Evolutionary conservation across 2,113 vertebrate genomes (phyloP).

Genomic region (Struthio camelus): DNA sequence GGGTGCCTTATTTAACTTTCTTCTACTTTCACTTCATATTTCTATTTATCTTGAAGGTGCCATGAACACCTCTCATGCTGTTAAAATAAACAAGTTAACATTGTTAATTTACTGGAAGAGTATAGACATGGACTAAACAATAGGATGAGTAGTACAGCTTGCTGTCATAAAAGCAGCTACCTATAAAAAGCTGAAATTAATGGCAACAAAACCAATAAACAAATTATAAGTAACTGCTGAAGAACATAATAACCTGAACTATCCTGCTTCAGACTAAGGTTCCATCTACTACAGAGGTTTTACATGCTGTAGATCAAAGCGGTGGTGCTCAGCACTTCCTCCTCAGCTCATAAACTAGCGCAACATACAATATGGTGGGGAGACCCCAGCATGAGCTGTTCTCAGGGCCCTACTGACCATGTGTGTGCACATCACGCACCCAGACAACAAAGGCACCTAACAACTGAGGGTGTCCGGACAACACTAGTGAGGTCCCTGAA

Average conservation of each 20-base stretch:
- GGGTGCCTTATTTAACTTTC: neutral
- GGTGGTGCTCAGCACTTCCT: neutral
- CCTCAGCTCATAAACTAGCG: neutral
- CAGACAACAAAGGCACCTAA: neutral
- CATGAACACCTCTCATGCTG: neutral
- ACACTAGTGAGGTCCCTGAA: neutral
- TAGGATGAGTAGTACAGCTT: neutral
- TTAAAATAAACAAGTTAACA: neutral
- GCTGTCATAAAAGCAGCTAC: neutral
- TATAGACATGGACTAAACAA: neutral
- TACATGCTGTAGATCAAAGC: neutral
- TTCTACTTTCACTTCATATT: neutral
- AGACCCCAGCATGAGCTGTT: neutral
- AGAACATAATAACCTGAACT: neutral
- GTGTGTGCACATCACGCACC: neutral
- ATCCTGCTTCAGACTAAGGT: neutral
- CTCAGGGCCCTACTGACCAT: neutral
- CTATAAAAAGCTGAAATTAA: neutral
- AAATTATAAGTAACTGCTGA: neutral
- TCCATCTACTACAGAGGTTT: neutral
- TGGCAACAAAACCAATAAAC: neutral
- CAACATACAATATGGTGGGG: too few species aligned
- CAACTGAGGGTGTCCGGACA: neutral
- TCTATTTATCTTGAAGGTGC: neutral
- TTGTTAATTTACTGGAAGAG: neutral